Evolutionary conservation across 2,888 invertebrate species (phyloP), one percentile per base, ranked within the genome.

Genomic region (Orthosia incerta): DNA sequence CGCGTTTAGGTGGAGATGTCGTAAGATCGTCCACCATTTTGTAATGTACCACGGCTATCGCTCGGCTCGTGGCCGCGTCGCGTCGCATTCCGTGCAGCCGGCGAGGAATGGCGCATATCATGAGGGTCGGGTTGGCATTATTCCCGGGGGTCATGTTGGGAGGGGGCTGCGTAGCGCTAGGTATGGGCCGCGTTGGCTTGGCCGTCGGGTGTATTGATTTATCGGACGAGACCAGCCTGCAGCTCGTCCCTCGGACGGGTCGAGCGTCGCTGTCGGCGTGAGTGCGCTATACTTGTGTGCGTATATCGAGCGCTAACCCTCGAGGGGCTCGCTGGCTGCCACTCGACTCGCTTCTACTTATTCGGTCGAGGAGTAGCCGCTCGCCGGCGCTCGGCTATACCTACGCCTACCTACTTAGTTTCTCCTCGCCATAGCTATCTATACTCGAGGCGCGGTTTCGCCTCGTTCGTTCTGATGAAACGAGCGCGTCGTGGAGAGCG

Each of bases 11-110:
- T 94, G 94, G 94, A 97, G 96, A 96, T 95, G 97, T 96, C 96
- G 97, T 96, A 97, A 97, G 97, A 96, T 95, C 94, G 95, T 96
- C 96, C 95, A 95, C 96, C 96, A 96, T 96, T 96, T 96, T 96
- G 96, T 95, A 95, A 95, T 93, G 95, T 93, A 94, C 95, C 93
- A 94, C 94, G 91, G 96, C 93, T 95, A 95, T 95, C 96, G 95
- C 90, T 94, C 94, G 95, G 91, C 76, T 94, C 94, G 95, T 93
- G 93, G 94, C 93, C 94, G 95, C 94, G 94, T 93, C 94, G 95
- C 95, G 95, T 94, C 95, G 91, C 94, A 93, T 95, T 94, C 93
- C 95, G 92, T 94, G 93, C 93, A 94, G 95, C 95, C 95, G 95
- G 94, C 91, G 89, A 93, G 94, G 95, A 93, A 93, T 91, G 93